Evolutionary conservation across 2,113 vertebrate species (phyloP), one percentile per base, ranked within the genome.

Genomic region (Panurus biarmicus): DNA sequence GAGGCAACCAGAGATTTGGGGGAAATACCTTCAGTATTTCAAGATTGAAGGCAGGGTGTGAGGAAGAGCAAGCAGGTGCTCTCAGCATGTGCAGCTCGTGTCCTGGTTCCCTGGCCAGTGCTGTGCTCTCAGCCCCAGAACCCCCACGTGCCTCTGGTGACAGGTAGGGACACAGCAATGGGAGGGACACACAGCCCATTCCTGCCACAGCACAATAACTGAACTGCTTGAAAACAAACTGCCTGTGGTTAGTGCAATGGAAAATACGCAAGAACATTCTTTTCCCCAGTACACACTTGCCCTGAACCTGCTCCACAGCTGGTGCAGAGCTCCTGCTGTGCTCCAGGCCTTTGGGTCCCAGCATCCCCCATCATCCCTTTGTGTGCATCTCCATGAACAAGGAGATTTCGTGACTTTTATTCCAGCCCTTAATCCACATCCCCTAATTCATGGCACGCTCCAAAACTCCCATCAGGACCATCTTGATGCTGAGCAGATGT

Each of bases 401-500:
- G 35, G 36, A 67, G 8, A 18, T 7, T 21, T 48, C 1, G 1
- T 0, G 0, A 42, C 51, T 57, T 65, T 71, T 45, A 35, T 45
- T 67, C 51, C 78, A 64, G 6, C 5, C 15, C 12, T 69, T 42
- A 10, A 42, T 25, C 19, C 24, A 35, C 29, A 6, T 24, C 0
- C 0, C 16, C 44, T 14, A 2, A 1, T 0, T 21, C 1, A 0
- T 5, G 28, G 38, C 10, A 15, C n/a, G 4, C 22, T 48, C 70
- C 65, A 61, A 51, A 79, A 36, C 51, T 86, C 79, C 22, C 28
- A 50, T 13, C 29, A 19, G 51, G 54, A 61, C 23, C 42, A n/a
- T 45, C 22, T 20, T 11, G 48, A 86, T 54, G 65, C 44, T 82
- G 73, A 58, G 57, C 18, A 31, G 50, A 35, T 20, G 3, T 2